phyloP scores from a whole-genome alignment of 1,140 invertebrate genomes.

The Diabrotica virgifera region DNA sequence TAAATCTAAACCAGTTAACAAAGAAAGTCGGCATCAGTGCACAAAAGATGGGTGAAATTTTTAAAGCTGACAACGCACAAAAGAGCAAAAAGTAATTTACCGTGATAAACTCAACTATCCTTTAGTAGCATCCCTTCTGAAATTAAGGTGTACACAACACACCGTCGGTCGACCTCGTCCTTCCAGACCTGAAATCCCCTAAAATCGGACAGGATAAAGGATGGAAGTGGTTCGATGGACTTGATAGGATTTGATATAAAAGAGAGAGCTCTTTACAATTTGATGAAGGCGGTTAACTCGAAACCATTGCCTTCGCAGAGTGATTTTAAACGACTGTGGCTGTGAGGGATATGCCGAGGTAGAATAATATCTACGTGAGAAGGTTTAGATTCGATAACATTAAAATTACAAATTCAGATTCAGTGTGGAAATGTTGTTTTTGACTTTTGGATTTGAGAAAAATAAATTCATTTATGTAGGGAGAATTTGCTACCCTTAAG shows the following conservation, averaged over 20 bases:
- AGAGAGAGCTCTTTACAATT: conserved; percentile 20
- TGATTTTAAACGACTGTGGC: conserved; percentile 5
- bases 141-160: conserved; percentile 14
- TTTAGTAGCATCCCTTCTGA: conserved; percentile 5
- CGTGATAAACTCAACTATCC: conserved; percentile 6
- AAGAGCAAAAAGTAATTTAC: conserved; percentile 5
- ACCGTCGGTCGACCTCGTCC: conserved; percentile 1
- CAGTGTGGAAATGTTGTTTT: neutral
- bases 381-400: conserved; percentile 10
- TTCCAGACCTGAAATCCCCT: conserved; percentile 8
- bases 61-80: neutral
- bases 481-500: too few species aligned
- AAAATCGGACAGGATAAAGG: conserved; percentile 13
- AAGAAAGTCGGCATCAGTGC: too few species aligned
- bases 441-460: too few species aligned
- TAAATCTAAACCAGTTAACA: too few species aligned
- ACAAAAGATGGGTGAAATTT: neutral
- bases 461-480: too few species aligned
- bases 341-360: neutral
- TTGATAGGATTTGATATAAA: conserved; percentile 16
- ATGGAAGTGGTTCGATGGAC: conserved; percentile 10
- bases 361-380: neutral
- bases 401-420: conserved; percentile 12
- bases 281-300: conserved; percentile 14
- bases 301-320: conserved; percentile 13